Evolutionary conservation across 2,797 vertebrate species (phyloP).

Genomic region (Pangasius macronema): DNA sequence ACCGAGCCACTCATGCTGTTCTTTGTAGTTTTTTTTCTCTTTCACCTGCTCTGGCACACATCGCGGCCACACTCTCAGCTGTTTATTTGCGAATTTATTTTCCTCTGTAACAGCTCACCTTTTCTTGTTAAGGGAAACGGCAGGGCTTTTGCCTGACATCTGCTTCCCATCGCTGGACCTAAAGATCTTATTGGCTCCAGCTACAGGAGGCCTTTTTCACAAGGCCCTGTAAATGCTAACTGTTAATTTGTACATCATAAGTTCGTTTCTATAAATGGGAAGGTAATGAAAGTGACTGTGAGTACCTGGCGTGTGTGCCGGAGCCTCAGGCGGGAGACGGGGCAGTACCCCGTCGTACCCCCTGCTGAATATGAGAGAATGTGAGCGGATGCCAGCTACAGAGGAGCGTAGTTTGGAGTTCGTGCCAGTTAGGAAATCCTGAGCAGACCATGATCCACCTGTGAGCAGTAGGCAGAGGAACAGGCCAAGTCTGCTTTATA

Average conservation of each 20-base stretch:
- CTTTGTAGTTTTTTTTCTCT: background rate
- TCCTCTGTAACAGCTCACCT: conserved; percentile 76
- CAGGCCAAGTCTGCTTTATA: conserved; percentile 41
- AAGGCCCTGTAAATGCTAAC: conserved; percentile 75
- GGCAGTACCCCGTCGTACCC: conserved; percentile 19
- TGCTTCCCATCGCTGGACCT: conserved; percentile 75
- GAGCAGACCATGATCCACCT: conserved; percentile 46
- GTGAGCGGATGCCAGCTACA: conserved; percentile 38
- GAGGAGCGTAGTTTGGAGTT: conserved; percentile 20
- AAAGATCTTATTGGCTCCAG: conserved; percentile 69
- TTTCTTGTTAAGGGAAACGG: conserved; percentile 72
- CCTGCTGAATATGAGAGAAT: conserved; percentile 9
- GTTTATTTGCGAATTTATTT: conserved; percentile 79
- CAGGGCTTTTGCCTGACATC: conserved; percentile 68
- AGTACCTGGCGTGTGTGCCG: conserved; percentile 62
- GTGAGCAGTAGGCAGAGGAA: conserved; percentile 7
- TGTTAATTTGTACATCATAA: conserved; percentile 82
- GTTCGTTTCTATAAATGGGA: conserved; percentile 72
- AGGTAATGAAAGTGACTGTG: conserved; percentile 66
- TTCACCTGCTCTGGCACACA: conserved; percentile 48
- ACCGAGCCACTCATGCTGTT: background rate
- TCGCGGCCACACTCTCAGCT: conserved; percentile 56
- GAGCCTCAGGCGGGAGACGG: conserved; percentile 25
- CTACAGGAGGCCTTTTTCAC: conserved; percentile 74
- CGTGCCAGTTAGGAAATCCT: conserved; percentile 50